Evolutionary conservation across 2,113 vertebrate species (phyloP), one percentile per base, ranked within the genome.

Genomic region (Puffinus mauretanicus): DNA sequence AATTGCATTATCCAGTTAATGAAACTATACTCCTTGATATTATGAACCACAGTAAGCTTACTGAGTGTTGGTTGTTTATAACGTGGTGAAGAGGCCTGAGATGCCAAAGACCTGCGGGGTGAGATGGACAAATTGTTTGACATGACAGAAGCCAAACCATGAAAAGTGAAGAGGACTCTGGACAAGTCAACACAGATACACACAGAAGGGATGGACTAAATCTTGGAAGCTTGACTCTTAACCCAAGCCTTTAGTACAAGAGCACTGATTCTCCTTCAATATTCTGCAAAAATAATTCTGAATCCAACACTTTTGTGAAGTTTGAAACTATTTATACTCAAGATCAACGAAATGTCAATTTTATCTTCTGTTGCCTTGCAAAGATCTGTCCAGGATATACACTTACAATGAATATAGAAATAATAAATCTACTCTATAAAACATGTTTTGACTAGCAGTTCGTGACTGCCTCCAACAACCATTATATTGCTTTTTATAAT

Each of bases 31-130:
- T n/a, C 6, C 14, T 46, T 38, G 10, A 24, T 61, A 20, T 52
- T 69, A 46, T 51, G 18, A 82, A 76, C 2, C 1, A 16, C 15
- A 58, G 10, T 42, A 17, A 69, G 13, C 19, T 62, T n/a, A 46
- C 5, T 47, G 25, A 40, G 9, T 7, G 34, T 24, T 57, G 16
- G 10, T 34, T 47, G 17, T 7, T 57, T 34, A 9, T n/a, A 65
- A 64, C 8, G 16, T 2, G 4, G 14, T 40, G 49, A 81, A n/a
- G 36, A 81, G 27, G 16, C 40, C 20, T 51, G 38, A 57, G 16
- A 51, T n/a, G 30, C 8, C 40, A 14, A 70, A 80, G 26, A 12
- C 29, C 29, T 58, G 20, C 0, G 1, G 10, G 2, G 2, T 54
- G n/a, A 26, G 10, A 49, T 14, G 22, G 11, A 19, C 15, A 49